Evolutionary conservation across 92 coral and sea anemone genomes (phyloP).

Genomic region (Blastomussa wellsi): DNA sequence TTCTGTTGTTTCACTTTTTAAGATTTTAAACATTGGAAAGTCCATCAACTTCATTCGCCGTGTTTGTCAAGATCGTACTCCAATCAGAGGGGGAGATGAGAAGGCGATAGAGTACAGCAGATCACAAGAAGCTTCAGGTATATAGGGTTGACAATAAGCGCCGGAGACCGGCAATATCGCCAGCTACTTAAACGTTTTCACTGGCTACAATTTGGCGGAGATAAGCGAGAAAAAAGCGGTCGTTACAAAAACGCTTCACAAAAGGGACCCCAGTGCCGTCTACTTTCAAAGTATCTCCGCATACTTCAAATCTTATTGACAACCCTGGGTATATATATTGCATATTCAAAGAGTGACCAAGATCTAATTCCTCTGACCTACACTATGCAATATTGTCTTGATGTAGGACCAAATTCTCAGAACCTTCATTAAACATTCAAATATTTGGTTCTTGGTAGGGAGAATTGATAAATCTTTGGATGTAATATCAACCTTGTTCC

Average conservation of each 20-base stretch:
- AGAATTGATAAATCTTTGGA: background rate
- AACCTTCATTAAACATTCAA: background rate
- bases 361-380: background rate
- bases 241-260: too few species aligned
- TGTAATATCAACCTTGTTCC: too few species aligned
- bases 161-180: too few species aligned
- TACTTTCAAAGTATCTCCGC: too few species aligned
- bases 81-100: constrained; percentile 69
- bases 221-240: too few species aligned
- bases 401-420: background rate
- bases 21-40: constrained; percentile 97
- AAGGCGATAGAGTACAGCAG: constrained; percentile 45
- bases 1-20: background rate
- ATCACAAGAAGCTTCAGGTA: constrained; percentile 65
- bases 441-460: background rate
- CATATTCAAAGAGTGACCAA: background rate
- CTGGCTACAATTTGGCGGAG: too few species aligned
- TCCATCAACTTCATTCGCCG: constrained; percentile 94
- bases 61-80: constrained; percentile 92
- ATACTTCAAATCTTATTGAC: too few species aligned
- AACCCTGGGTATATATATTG: too few species aligned
- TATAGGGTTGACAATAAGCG: too few species aligned
- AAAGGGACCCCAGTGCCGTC: too few species aligned
- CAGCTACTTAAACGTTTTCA: too few species aligned
- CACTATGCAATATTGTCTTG: background rate